A percentile compares a stretch with the other conserved stretches of the same genome.
Evolutionary conservation across 2,113 vertebrate species (phyloP).

Genomic region (Lathamus discolor): DNA sequence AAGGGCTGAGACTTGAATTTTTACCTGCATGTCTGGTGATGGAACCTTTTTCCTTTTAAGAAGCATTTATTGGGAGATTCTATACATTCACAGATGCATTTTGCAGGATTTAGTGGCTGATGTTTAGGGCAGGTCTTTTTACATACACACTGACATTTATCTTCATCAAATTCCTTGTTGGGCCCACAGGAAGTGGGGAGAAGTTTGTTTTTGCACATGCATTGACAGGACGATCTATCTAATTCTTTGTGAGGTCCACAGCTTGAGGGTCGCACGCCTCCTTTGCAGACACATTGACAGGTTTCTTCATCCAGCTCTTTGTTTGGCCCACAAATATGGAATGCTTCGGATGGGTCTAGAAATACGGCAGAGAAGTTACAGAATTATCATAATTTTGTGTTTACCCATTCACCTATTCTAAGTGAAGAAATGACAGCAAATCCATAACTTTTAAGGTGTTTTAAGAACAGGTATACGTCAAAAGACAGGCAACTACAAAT

Average conservation of each 20-base stretch:
- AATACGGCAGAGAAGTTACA: not conserved
- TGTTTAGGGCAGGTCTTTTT: slow-evolving; percentile 85
- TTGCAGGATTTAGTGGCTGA: slow-evolving; percentile 88
- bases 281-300: slow-evolving; percentile 90
- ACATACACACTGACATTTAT: slow-evolving; percentile 89
- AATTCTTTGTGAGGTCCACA: slow-evolving; percentile 85
- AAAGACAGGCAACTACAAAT: not conserved
- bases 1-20: not conserved
- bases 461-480: not conserved
- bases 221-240: slow-evolving; percentile 87
- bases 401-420: not conserved
- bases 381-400: not conserved
- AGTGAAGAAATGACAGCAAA: not conserved
- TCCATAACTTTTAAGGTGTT: not conserved
- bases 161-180: slow-evolving; percentile 84
- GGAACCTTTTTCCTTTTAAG: slow-evolving; percentile 89
- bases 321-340: slow-evolving; percentile 84
- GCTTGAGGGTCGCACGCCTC: slow-evolving; percentile 67
- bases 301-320: slow-evolving; percentile 92
- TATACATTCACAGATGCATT: slow-evolving; percentile 91
- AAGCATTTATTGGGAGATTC: slow-evolving; percentile 93
- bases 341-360: slow-evolving; percentile 75
- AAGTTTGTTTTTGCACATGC: slow-evolving; percentile 84
- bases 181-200: slow-evolving; percentile 77
- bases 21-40: slow-evolving; percentile 93